Base-by-base conservation (phyloP, 2,113 vertebrate genomes). In the Passer montanus region DNA sequence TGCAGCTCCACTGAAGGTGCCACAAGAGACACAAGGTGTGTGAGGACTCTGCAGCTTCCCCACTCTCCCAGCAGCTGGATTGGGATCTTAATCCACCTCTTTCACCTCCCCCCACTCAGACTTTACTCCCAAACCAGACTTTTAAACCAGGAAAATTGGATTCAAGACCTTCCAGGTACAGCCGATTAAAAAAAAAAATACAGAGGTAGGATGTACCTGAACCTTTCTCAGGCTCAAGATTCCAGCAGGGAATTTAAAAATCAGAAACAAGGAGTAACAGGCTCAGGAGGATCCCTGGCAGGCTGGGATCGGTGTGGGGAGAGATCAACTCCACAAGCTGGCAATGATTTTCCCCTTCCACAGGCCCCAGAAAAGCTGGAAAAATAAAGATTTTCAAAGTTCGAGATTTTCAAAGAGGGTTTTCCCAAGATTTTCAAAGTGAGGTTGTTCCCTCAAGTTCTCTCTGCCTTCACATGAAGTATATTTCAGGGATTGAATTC, bases 321-420 rank as follows among this genome's bases (percentile, higher is more conserved):
- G 19, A 8, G 5, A 81, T 47, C 60, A 84, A 8, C 60, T 87
- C 74, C 62, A 67, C 41, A 41, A 84, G 41, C 77, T 91, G 70
- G 62, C 74, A 56, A 41, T 52, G 66, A 72, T 68, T 89, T 87
- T 79, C 47, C 68, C 19, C 30, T 91, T 75, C 69, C 39, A 55
- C 0, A 1, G 19, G 22, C 58, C 28, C 31, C 66, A 75, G 84
- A 84, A 78, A 89, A 84, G 39, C 8, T 72, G 84, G 44, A 39
- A 78, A 95, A 93, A 78, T 17, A 30, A 85, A 83, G 55, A 70
- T 53, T 91, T 93, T 67, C 47, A 70, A 78, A 75, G 59, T 27
- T 56, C 23, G 15, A 9, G 52, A 15, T 27, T 56, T 44, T 44
- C 31, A n/a, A 56, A 10, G 31, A 56, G 23, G 5, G 10, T n/a